Conservation (phyloP, 1,140 invertebrate genomes). For the Brachionus asplanchnoidis region DNA sequence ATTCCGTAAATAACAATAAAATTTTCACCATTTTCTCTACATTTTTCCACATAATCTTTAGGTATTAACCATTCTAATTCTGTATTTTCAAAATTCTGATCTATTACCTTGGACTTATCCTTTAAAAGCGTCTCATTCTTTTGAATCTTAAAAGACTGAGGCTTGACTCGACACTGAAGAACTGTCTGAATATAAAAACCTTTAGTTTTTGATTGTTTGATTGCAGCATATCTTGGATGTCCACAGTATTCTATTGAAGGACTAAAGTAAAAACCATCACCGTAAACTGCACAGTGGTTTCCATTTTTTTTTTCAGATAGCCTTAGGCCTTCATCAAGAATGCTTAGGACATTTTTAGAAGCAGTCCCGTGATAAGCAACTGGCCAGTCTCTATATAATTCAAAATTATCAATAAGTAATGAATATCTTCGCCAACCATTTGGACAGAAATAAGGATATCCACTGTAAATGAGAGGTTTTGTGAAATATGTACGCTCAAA, state of each 20-base stretch:
- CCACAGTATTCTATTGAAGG: not conserved
- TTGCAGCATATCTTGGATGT: not conserved
- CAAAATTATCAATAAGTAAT: not conserved
- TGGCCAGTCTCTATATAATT: not conserved
- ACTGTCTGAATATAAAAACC: not conserved
- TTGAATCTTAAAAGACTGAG: not conserved
- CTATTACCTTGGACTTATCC: not conserved
- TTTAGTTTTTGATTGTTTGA: not conserved
- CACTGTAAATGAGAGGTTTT: not conserved
- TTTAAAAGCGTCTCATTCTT: not conserved
- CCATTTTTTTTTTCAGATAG: not conserved
- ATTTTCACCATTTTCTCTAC: not conserved
- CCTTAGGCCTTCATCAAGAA: not conserved
- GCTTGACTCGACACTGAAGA: not conserved
- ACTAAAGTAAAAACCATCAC: not conserved
- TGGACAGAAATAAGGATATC: not conserved
- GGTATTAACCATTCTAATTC: not conserved
- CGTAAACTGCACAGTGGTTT: not conserved
- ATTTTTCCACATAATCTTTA: not conserved
- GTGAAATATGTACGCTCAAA: not conserved
- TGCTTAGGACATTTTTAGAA: not conserved
- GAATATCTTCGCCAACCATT: not conserved
- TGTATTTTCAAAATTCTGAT: not conserved
- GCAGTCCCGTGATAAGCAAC: conserved; percentile 12
- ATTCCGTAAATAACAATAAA: not conserved